These are phyloP conservation scores for Campoplex capitator DNA, from an alignment of 2,888 invertebrate genomes.

Conservation along the genomic window DNA sequence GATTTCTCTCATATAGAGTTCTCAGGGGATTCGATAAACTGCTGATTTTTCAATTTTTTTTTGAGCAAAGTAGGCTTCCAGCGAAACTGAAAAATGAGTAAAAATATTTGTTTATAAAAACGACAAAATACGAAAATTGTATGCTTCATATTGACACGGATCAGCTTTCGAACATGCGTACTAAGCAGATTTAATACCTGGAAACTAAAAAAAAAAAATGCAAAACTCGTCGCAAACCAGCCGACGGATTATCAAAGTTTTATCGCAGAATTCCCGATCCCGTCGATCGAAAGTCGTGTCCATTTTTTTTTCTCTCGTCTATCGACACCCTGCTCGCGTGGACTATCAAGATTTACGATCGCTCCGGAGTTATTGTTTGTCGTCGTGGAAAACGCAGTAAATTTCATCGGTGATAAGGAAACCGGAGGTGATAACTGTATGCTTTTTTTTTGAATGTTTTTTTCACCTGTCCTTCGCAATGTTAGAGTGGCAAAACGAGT, in stretches of 20 bases:
- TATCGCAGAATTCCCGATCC: neutral
- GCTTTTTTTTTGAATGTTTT: conserved; percentile 11
- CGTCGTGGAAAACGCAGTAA: conserved; percentile 52
- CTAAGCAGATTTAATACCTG: neutral
- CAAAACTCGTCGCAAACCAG: neutral
- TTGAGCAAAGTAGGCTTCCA: neutral
- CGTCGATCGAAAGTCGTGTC: conserved; percentile 30
- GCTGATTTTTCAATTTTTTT: too few relatives aligned
- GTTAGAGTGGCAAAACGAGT: conserved; percentile 18
- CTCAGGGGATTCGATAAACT: too few relatives aligned
- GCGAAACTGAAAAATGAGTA: neutral
- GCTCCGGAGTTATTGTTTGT: conserved; percentile 47
- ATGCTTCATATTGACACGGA: neutral
- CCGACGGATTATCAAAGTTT: conserved; percentile 19
- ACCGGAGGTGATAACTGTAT: neutral
- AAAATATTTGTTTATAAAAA: neutral
- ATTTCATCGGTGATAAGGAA: conserved; percentile 59
- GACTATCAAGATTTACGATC: conserved; percentile 57
- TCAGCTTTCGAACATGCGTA: too few relatives aligned
- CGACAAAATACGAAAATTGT: neutral
- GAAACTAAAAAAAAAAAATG: neutral
- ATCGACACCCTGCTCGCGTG: conserved; percentile 5
- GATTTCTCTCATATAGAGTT: neutral
- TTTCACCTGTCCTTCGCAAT: neutral
- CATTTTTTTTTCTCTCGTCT: neutral